phyloP scores from a whole-genome alignment of 2,888 invertebrate genomes.

The Drosophila colorata region DNA sequence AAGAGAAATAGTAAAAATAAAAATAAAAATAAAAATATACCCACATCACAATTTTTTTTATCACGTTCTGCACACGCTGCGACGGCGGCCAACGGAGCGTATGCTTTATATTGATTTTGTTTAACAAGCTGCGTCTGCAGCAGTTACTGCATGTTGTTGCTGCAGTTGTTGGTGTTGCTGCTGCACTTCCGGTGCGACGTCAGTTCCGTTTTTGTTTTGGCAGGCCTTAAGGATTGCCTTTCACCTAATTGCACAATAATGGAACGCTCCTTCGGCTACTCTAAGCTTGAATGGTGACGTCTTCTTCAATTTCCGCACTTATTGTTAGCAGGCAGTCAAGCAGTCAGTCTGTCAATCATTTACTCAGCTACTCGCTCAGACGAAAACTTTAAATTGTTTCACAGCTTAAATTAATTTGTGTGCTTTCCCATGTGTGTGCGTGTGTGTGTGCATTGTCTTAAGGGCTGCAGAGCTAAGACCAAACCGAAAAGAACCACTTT shows the following conservation, averaged over 20 bases:
- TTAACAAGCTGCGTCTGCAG: conserved; percentile 52
- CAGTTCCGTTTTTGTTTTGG: conserved; percentile 57
- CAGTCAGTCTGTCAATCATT: conserved; percentile 31
- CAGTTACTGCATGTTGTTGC: conserved; percentile 6
- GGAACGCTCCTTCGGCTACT: not conserved
- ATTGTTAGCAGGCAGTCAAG: conserved; percentile 52
- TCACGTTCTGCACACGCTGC: conserved; percentile 50
- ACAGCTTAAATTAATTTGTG: conserved; percentile 71
- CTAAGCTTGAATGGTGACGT: conserved; percentile 40
- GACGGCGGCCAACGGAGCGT: conserved; percentile 57
- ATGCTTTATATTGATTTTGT: conserved; percentile 71
- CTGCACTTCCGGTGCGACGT: conserved; percentile 65
- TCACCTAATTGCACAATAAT: conserved; percentile 76
- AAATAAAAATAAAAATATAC: conserved; percentile 5
- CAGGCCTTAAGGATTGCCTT: conserved; percentile 46
- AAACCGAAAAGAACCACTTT: not conserved
- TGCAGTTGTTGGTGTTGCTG: conserved; percentile 36
- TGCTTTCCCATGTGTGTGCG: conserved; percentile 30
- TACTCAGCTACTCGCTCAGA: conserved; percentile 30
- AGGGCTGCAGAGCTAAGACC: conserved; percentile 14
- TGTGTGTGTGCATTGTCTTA: conserved; percentile 11
- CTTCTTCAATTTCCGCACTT: conserved; percentile 67
- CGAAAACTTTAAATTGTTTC: conserved; percentile 69
- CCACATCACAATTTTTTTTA: conserved; percentile 9
- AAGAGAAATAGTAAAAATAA: conserved; percentile 24